phyloP scores from a whole-genome alignment of 2,113 vertebrate species.

The Scomber japonicus region DNA sequence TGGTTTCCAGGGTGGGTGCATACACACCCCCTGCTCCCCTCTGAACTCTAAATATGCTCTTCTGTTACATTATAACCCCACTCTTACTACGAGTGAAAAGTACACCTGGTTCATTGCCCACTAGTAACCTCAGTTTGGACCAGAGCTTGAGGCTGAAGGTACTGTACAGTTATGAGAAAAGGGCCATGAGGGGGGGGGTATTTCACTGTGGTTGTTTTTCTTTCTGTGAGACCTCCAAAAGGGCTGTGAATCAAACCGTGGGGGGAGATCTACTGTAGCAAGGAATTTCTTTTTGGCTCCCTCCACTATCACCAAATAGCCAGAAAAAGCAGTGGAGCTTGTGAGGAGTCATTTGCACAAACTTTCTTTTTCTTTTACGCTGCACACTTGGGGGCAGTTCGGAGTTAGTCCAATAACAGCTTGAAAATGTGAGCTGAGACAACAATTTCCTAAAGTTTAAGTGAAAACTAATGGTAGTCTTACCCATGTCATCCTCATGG shows the following conservation, averaged over 20 bases:
- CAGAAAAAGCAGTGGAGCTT: background rate
- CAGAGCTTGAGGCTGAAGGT: constrained; percentile 8
- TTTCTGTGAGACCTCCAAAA: constrained; percentile 11
- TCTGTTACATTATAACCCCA: constrained; percentile 23
- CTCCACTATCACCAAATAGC: background rate
- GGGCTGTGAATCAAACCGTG: constrained; percentile 5
- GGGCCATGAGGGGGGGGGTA: background rate
- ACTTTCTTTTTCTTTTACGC: background rate
- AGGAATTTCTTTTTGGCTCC: constrained; percentile 10
- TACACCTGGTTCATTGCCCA: constrained; percentile 19
- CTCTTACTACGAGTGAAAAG: background rate
- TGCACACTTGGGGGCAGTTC: background rate
- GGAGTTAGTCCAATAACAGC: background rate
- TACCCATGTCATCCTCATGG: constrained; percentile 86
- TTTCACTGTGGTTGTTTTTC: constrained; percentile 4
- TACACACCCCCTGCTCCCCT: background rate
- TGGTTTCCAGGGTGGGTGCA: background rate
- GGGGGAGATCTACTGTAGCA: constrained; percentile 15
- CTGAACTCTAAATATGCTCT: constrained; percentile 14
- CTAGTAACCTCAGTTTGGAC: background rate
- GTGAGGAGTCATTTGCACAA: background rate
- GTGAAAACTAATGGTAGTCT: constrained; percentile 47
- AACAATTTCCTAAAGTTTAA: background rate
- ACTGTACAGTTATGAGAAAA: constrained; percentile 10
- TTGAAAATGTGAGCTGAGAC: background rate